A percentile compares a stretch with the other conserved stretches of the same genome.
phyloP scores from a whole-genome alignment of 2,888 invertebrate genomes.

The Pasiphila rectangulata region DNA sequence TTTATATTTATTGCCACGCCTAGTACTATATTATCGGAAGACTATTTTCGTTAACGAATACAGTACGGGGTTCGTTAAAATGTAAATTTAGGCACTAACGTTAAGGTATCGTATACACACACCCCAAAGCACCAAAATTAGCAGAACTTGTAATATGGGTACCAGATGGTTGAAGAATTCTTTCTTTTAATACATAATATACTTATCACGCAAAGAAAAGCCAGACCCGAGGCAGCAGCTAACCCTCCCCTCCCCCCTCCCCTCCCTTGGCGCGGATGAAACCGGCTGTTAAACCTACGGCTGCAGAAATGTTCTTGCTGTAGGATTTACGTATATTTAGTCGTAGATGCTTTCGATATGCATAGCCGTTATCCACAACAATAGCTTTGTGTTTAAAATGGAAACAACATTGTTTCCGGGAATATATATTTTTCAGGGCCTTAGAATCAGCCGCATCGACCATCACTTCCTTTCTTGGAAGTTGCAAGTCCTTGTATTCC shows the following conservation, averaged over 20 bases:
- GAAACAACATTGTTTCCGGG: conserved; percentile 5
- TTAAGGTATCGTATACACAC: no score
- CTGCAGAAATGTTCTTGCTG: not conserved
- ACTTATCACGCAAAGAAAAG: no score
- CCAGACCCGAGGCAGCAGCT: no score
- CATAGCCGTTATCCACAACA: conserved; percentile 2
- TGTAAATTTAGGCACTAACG: no score
- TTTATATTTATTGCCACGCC: conserved; percentile 35
- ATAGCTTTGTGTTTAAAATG: conserved; percentile 15
- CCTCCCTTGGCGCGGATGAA: no score
- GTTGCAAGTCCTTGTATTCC: not conserved
- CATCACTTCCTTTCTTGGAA: not conserved
- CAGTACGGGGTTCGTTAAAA: no score
- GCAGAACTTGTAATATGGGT: no score
- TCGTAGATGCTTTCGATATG: not conserved
- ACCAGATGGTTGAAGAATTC: no score
- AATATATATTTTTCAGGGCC: not conserved
- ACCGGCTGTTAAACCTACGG: no score
- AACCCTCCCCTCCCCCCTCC: no score
- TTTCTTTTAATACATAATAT: no score
- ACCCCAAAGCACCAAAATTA: no score
- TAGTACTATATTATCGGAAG: conserved; percentile 10
- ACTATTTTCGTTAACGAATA: conserved; percentile 16
- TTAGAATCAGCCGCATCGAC: conserved; percentile 1
- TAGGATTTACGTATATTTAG: not conserved